phyloP scores from a whole-genome alignment of 2,888 invertebrate species.

The Bombylius discolor region DNA sequence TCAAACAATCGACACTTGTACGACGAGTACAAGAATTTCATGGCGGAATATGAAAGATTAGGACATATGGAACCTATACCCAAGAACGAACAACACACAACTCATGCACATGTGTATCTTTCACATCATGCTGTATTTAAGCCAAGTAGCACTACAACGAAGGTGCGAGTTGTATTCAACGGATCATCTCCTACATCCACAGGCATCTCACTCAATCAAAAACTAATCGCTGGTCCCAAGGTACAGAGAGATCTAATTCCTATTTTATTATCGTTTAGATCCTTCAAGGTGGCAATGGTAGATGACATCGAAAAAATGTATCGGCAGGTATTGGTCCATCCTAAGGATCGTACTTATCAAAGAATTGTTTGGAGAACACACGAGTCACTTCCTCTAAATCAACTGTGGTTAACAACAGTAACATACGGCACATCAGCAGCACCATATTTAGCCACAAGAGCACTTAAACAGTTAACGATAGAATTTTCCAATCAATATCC shows the following conservation, averaged over 20 bases:
- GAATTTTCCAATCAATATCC: no score
- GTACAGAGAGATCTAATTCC: conserved; percentile 1
- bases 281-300: conserved; percentile 10
- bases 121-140: no score
- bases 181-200: background rate
- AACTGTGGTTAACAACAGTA: conserved; percentile 8
- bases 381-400: background rate
- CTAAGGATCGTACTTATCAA: conserved; percentile 16
- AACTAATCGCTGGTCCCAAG: background rate
- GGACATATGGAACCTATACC: no score
- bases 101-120: no score
- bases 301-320: conserved; percentile 21
- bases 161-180: conserved; percentile 4
- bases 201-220: conserved; percentile 3
- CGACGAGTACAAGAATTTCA: no score
- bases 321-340: conserved; percentile 18
- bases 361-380: background rate
- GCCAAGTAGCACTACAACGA: background rate
- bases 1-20: no score
- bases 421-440: conserved; percentile 7
- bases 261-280: background rate
- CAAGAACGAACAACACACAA: no score
- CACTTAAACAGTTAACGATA: background rate
- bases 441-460: conserved; percentile 5
- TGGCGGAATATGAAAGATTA: no score